Conservation (phyloP, 2,888 invertebrate genomes). For the Lissonota sp. region DNA sequence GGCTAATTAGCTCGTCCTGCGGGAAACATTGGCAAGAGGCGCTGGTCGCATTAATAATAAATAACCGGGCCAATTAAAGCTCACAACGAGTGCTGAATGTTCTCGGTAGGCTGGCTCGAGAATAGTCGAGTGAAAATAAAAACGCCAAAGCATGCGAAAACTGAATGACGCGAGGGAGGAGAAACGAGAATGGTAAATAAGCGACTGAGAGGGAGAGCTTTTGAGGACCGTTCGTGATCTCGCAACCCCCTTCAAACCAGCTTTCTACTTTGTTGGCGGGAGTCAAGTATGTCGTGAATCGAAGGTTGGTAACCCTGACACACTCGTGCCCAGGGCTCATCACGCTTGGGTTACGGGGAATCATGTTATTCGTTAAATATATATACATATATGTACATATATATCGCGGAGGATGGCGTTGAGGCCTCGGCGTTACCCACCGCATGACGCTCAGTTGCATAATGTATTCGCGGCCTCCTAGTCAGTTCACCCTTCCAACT, state of each 20-base stretch:
- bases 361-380: constrained; percentile 2
- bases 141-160: not conserved
- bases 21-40: constrained; percentile 52
- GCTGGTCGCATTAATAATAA: constrained; percentile 66
- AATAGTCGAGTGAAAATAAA: constrained; percentile 12
- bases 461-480: constrained; percentile 77
- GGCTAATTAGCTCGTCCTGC: constrained; percentile 72
- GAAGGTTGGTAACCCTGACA: constrained; percentile 80
- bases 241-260: no score
- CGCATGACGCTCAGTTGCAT: constrained; percentile 54
- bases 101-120: constrained; percentile 6
- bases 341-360: constrained; percentile 66
- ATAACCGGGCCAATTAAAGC: constrained; percentile 74
- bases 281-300: constrained; percentile 41
- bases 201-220: constrained; percentile 38
- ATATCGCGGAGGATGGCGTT: not conserved
- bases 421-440: constrained; percentile 18
- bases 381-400: not conserved
- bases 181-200: constrained; percentile 31
- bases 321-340: constrained; percentile 73
- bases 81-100: constrained; percentile 71
- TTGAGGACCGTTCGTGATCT: no score
- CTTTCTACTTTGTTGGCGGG: constrained; percentile 6
- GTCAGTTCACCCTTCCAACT: constrained; percentile 56
- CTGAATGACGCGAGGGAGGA: constrained; percentile 53